Base-by-base conservation (phyloP, 1,140 invertebrate species). In the Magallana ariakensis region DNA sequence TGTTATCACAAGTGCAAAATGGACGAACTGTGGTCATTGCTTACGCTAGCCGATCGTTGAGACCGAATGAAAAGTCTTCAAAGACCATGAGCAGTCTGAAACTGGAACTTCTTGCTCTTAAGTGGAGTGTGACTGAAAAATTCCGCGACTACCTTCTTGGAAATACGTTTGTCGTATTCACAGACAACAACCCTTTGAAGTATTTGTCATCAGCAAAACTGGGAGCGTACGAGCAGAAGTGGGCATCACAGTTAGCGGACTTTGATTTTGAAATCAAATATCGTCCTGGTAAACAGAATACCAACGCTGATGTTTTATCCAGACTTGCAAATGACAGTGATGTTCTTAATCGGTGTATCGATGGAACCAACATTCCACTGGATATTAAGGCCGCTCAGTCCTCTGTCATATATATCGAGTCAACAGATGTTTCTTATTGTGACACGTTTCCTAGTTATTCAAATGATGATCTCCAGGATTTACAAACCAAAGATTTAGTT, bases 191-290 rank as follows among this genome's bases (percentile, higher is more conserved):
- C 80, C 26, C 80, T 1, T 46, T 81, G 80, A 81, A 81, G 22
- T 54, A 81, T 81, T 46, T 81, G 54, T 5, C 6, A 53, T 46
- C 66, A 26, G 80, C 80, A 6, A 81, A 81, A 81, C 80, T 81
- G 19, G 80, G 80, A 26, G 80, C 22, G 7, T 33, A 53, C 15
- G 80, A 81, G 33, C 80, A 81, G 80, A 81, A 54, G 22, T 81
- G 80, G 80, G 80, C 22, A 9, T 81, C 80, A 16, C 7, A 81
- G 15, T 15, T 81, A 16, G 80, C 19, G 8, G 33, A 84, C 13
- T 87, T 89, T 80, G 66, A 83, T 70, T 89, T 89, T 80, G 60
- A 54, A n/a, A 84, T 89, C 5, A 55, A 84, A 60, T 84, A 87
- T 54, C 60, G 66, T 4, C 56, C 75, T 16, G 87, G 85, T 22